Evolutionary conservation across 2,888 invertebrate genomes (phyloP), one percentile per base, ranked within the genome.

Genomic region (Sphaeridia pumilis): DNA sequence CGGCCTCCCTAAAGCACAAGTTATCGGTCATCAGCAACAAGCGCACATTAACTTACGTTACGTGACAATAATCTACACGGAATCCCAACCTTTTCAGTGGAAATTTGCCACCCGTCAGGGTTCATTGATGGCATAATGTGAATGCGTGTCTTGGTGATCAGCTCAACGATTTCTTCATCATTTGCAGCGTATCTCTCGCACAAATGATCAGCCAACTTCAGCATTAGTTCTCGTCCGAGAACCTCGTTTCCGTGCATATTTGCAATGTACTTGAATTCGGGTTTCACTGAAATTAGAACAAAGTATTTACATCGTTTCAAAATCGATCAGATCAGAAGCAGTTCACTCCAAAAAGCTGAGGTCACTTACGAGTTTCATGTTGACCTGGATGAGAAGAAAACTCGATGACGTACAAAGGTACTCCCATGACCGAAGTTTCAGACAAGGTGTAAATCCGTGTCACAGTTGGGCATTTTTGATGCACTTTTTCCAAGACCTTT

Each of bases 191-290:
- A 87, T 65, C 78, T 75, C 27, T 83, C 79, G 70, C 89, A 89
- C 49, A 90, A 70, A 67, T 82, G 77, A 68, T 82, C 75, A 2
- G 85, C 84, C 61, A 90, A 70, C 45, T 81, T 79, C 50, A 87
- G 71, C 27, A 90, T 69, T 58, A 89, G 70, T 70, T 88, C 88
- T 4, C 89, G 76, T 0, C 89, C 89, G 42, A 89, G 75, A 3
- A 87, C 86, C 72, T 90, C 89, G 69, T 87, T 87, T 24, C 90
- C 90, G 69, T 90, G 89, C 78, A 90, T 90, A 71, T 89, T 89
- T 22, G 80, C 89, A 49, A 90, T 78, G 71, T 87, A 88, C 70
- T 88, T 88, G 68, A 89, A 84, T 71, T 89, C 88, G 0, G 90
- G 89, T 69, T 83, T 81, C 69, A 85, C 87, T 89, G 21, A 51